Evolutionary conservation across 2,888 invertebrate genomes (phyloP).

Genomic region (Patella caerulea): DNA sequence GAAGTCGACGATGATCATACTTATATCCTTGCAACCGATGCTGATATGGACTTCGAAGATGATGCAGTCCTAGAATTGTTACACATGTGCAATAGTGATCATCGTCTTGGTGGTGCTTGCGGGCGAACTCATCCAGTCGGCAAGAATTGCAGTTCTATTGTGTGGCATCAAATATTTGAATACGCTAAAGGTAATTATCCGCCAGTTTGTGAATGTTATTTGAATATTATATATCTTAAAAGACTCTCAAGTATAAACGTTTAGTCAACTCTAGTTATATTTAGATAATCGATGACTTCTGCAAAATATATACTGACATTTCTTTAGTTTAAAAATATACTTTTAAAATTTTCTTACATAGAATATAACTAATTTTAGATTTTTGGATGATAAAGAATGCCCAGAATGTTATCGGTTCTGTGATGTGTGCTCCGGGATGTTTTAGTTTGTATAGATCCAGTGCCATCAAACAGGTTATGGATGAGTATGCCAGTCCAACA

Average conservation of each 20-base stretch:
- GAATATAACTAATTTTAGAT: conserved; percentile 33
- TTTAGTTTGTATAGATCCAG: conserved; percentile 54
- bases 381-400: conserved; percentile 61
- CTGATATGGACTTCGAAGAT: conserved; percentile 55
- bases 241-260: no score
- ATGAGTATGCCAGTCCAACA: conserved; percentile 50
- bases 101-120: conserved; percentile 50
- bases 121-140: conserved; percentile 56
- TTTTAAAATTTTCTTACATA: no score
- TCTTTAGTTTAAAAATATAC: no score
- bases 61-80: conserved; percentile 47
- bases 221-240: no score
- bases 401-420: conserved; percentile 59
- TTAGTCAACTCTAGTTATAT: no score
- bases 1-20: conserved; percentile 47
- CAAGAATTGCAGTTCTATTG: conserved; percentile 45
- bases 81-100: conserved; percentile 44
- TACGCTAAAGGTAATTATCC: conserved; percentile 51
- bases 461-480: conserved; percentile 48
- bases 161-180: conserved; percentile 58
- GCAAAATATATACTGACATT: no score
- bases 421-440: conserved; percentile 58
- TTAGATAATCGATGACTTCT: no score
- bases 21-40: conserved; percentile 56
- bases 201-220: background rate